These are phyloP conservation scores for Steromphala cineraria DNA, from an alignment of 2,888 invertebrate species.

Conservation along the genomic window DNA sequence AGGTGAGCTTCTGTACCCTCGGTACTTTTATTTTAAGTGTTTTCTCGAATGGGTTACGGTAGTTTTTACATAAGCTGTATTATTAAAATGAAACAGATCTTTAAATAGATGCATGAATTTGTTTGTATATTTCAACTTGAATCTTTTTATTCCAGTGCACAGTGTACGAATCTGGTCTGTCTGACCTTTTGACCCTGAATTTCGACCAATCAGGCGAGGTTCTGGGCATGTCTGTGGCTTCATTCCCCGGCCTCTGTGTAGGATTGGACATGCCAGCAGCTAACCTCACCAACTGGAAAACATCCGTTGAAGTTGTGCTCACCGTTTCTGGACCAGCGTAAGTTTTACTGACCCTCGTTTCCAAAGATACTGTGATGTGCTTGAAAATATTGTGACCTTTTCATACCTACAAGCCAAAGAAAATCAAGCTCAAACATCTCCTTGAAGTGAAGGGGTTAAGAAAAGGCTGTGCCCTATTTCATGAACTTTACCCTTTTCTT, in stretches of 20 bases:
- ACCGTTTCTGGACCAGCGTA: slow-evolving; percentile 88
- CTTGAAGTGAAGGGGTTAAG: too few relatives aligned
- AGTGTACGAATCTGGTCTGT: slow-evolving; percentile 84
- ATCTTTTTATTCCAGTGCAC: slow-evolving; percentile 79
- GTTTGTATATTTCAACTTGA: slow-evolving; percentile 2
- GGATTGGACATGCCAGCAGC: slow-evolving; percentile 52
- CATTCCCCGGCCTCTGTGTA: slow-evolving; percentile 76
- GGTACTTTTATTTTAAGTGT: too few relatives aligned
- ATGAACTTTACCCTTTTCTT: too few relatives aligned
- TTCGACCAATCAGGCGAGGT: slow-evolving; percentile 87
- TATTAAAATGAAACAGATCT: too few relatives aligned
- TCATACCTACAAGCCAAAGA: too few relatives aligned
- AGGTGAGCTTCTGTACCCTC: too few relatives aligned
- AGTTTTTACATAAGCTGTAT: too few relatives aligned
- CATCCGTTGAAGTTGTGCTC: slow-evolving; percentile 86
- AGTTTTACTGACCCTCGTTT: slow-evolving; percentile 59
- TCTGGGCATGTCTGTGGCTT: slow-evolving; percentile 77
- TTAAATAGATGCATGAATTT: neutral
- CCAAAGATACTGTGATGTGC: too few relatives aligned
- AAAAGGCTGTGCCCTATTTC: too few relatives aligned
- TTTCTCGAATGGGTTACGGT: too few relatives aligned
- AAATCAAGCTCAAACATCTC: too few relatives aligned
- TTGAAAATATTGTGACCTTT: too few relatives aligned
- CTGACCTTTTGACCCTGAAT: slow-evolving; percentile 87
- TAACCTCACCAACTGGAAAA: slow-evolving; percentile 79